Percentiles rank a stretch among this genome's conserved stretches.
Conservation (phyloP, 2,888 invertebrate genomes). For the Megalurothrips usitatus region DNA sequence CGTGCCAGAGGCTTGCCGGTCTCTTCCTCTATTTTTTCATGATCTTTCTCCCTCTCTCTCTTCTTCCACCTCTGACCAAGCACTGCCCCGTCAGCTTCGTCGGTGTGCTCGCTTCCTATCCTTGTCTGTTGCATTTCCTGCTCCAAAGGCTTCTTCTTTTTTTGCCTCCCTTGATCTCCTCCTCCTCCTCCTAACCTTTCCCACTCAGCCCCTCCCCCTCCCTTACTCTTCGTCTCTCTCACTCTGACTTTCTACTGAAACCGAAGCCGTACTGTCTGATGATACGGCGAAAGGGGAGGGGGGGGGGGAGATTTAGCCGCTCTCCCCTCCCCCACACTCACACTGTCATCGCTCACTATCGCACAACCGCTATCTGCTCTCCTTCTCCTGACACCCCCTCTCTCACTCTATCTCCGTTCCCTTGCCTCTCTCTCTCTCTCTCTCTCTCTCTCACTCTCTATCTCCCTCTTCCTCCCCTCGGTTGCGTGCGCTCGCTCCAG, state of each 20-base stretch:
- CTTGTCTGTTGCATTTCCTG: neutral
- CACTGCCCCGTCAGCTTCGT: no score
- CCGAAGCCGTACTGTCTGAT: neutral
- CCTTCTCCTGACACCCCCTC: neutral
- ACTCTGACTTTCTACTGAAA: neutral
- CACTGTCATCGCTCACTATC: neutral
- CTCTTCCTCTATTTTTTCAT: neutral
- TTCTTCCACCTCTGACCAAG: no score
- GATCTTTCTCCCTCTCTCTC: no score
- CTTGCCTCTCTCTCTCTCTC: neutral
- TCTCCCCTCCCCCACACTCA: neutral
- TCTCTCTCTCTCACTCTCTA: neutral
- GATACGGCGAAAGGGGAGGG: neutral
- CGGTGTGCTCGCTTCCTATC: neutral
- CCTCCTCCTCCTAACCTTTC: no score
- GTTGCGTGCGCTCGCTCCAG: neutral
- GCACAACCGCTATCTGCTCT: neutral
- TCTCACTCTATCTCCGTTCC: neutral
- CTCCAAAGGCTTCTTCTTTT: neutral
- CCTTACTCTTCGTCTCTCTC: neutral
- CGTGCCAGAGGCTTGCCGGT: neutral
- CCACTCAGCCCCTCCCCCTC: no score
- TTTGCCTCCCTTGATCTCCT: neutral
- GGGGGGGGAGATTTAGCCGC: neutral
- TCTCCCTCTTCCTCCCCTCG: neutral